Percentiles rank a stretch among this genome's conserved stretches.
Evolutionary conservation across 2,888 invertebrate genomes (phyloP).

Genomic region (Orthonychiurus folsomi): DNA sequence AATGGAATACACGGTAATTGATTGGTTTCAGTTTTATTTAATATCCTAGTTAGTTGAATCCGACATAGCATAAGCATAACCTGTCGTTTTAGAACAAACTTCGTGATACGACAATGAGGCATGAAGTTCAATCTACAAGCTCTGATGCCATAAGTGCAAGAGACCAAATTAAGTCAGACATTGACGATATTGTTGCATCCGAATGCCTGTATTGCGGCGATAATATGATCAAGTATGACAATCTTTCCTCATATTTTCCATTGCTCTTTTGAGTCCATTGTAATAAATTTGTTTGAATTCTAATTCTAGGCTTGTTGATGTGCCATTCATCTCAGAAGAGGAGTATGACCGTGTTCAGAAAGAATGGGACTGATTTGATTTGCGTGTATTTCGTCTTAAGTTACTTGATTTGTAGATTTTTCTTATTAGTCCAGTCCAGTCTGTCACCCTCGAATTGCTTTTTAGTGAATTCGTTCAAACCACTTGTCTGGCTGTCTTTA

Average conservation of each 20-base stretch:
- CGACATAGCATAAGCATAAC: background rate
- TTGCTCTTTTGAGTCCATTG: background rate
- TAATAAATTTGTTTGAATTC: background rate
- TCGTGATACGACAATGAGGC: conserved; percentile 28
- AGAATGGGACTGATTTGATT: conserved; percentile 69
- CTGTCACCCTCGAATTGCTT: too few species aligned
- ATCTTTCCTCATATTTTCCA: too few species aligned
- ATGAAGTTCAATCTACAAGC: conserved; percentile 45
- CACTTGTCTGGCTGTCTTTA: too few species aligned
- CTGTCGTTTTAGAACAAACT: conserved; percentile 29
- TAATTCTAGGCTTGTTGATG: conserved; percentile 62
- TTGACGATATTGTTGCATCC: conserved; percentile 79
- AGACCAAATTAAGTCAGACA: conserved; percentile 64
- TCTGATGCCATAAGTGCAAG: conserved; percentile 51
- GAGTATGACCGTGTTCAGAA: conserved; percentile 73
- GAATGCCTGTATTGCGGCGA: conserved; percentile 92
- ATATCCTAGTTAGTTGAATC: background rate
- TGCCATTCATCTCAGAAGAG: conserved; percentile 73
- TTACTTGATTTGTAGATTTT: too few species aligned
- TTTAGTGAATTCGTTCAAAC: too few species aligned
- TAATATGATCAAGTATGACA: conserved; percentile 64
- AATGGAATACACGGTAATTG: conserved; percentile 45
- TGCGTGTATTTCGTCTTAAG: too few species aligned
- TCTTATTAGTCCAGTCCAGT: too few species aligned
- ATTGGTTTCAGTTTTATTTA: conserved; percentile 35